Base-by-base conservation (phyloP, 2,113 vertebrate genomes). In the Piaya cayana region DNA sequence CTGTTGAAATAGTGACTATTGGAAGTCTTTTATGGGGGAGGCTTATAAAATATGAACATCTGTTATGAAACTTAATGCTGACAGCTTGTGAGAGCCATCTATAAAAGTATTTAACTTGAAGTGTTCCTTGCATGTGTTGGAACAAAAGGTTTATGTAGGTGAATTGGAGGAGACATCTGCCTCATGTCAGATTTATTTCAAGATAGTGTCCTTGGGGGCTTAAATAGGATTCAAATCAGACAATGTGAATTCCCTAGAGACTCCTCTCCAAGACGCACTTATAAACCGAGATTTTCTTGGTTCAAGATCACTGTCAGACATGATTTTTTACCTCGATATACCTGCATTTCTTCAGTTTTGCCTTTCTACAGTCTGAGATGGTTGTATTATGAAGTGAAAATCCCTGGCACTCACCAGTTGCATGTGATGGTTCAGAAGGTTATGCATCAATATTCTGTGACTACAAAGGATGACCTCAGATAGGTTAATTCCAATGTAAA, bases 251-350 rank as follows among this genome's bases (percentile, higher is more conserved):
- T 83, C 79, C 89, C 86, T 79, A 23, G 52, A 88, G 88, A 89
- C 32, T 93, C 71, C 60, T 96, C 50, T 17, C 49, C 90, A 79
- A 86, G 37, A 82, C 20, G 32, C 89, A 92, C 88, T 95, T 87
- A 86, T 91, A 90, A 95, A 77, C 92, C 75, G 92, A 97, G 87
- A 91, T 93, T 93, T 93, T 75, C 70, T 92, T 82, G 23, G 68
- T 94, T 96, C 70, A 88, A 94, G 81, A 75, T 81, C 70, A 64
- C 78, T 95, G 49, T 83, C 59, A 86, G 70, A 89, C 69, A 47
- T 56, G 39, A 68, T 97, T 93, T 96, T 58, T 93, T 96, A 96
- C 92, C 86, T 95, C 90, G 70, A 89, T 97, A 89, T 96, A 94
- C 78, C 74, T 90, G 47, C 32, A 82, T 91, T 96, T 97, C 84